Percentiles rank a stretch among this genome's conserved stretches.
phyloP scores from a whole-genome alignment of 2,113 vertebrate genomes.

The Vimba vimba region DNA sequence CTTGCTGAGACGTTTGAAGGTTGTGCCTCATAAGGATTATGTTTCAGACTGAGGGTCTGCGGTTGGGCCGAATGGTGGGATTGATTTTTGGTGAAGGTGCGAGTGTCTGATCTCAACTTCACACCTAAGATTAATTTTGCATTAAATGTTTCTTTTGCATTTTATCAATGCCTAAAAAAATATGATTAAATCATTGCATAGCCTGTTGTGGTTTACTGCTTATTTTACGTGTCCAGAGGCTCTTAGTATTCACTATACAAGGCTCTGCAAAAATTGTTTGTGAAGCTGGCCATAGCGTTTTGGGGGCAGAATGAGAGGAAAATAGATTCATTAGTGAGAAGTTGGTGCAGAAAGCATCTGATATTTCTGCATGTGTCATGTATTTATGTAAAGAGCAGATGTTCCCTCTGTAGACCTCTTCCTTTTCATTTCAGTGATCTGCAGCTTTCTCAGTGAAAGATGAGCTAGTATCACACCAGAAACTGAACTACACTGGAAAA shows the following conservation, averaged over 20 bases:
- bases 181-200: background rate
- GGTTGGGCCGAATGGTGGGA: background rate
- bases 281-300: background rate
- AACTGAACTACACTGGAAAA: background rate
- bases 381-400: conserved; percentile 29
- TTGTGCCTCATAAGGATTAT: background rate
- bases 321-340: conserved; percentile 2
- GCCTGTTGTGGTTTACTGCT: conserved; percentile 5
- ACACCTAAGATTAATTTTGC: background rate
- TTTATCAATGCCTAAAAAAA: background rate
- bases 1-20: conserved; percentile 11
- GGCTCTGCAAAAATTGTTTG: background rate
- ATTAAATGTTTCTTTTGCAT: background rate
- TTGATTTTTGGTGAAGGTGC: background rate
- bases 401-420: conserved; percentile 6
- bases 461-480: background rate
- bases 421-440: background rate
- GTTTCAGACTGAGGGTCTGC: conserved; percentile 14
- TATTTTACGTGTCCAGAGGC: background rate
- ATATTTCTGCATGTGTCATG: conserved; percentile 15
- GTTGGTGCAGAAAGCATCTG: background rate
- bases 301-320: background rate
- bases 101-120: background rate
- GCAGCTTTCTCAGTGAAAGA: background rate
- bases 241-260: background rate